Base-by-base conservation (phyloP, 1,140 invertebrate species). In the Solenopsis invicta region DNA sequence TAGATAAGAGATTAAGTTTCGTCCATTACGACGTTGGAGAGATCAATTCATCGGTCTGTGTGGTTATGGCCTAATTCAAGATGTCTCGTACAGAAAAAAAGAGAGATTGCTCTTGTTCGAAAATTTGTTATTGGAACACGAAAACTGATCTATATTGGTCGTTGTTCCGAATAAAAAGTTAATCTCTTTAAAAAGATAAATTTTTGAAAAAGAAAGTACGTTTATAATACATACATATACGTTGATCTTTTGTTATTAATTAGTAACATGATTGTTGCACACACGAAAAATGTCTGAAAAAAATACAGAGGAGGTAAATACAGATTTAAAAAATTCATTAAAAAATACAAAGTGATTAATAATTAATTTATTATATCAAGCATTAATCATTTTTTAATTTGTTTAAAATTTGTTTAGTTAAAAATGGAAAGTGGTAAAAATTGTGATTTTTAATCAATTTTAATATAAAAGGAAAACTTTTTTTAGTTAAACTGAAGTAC, bases 1-100 rank as follows among this genome's bases (percentile, higher is more conserved):
- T 4, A 29, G 29, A 29, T 29, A 29, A 12, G 21, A 62, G 21
- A 77, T 67, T 80, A 80, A 50, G 29, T 67, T 52, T 52, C 45
- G 34, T 69, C 48, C 34, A n/a, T 54, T 50, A 52, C 69, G 88
- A 88, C 88, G 66, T 85, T 61, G 29, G 34, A 12, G 69, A 10
- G 48, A 72, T 59, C 71, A 87, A 72, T 77, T 89, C 71, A 75
- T 81, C 56, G 82, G 89, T 62, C 87, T 13, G 69, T 69, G 75
- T 86, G 29, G 54, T 69, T 67, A 18, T 75, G 82, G 54, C 87
- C 88, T 87, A 87, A 89, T 89, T 89, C 41, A 37, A 67, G 62
- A 34, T 64, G 34, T 81, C 62, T 64, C 12, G n/a, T 54, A 29
- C 54, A 76, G 41, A 59, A 89, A 85, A 85, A 85, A 69, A 56